Evolutionary conservation across 1,140 invertebrate species (phyloP), one percentile per base, ranked within the genome.

Genomic region (Coenobita brevimanus): DNA sequence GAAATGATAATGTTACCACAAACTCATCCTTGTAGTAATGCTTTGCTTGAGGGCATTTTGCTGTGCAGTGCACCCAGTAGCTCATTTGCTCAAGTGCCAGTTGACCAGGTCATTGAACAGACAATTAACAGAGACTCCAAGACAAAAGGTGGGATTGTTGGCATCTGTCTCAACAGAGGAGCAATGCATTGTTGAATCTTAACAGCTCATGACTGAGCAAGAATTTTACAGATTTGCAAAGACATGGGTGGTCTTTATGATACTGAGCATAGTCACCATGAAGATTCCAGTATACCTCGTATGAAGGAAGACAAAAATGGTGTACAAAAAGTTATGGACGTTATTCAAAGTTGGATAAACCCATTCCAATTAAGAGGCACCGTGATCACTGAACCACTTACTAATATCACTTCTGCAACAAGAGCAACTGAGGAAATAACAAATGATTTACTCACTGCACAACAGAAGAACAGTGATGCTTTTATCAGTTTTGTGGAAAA

Each of bases 1-100:
- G 76, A 79, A 24, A 57, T 79, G 76, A 79, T 8, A 24, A 6
- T 46, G 13, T 46, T 79, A 10, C 76, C 76, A 46, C 36, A 79
- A 8, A 79, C 76, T 50, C 76, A 79, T 46, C 46, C 24, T 24
- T 4, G 54, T 50, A 41, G 24, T 10, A 79, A 43, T 13, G 6
- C 41, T 21, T 46, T 79, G 17, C 24, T 79, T 3, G 54, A 3
- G 41, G 76, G 6, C 6, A 79, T 13, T 50, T 79, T 46, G 41
- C 36, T 50, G 76, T 79, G 15, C 76, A 79, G 24, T 10, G 10
- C 36, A 79, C 17, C 36, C 24, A 27, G 54, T 13, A 41, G 76
- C 54, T 38, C 76, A 27, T 79, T 79, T 79, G 76, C 76, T 3
- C 46, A 79, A 79, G 76, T 79, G 4, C 36, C 76, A 24, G 50